Conservation (phyloP, 1,140 invertebrate species). For the Bicyclus anynana region DNA sequence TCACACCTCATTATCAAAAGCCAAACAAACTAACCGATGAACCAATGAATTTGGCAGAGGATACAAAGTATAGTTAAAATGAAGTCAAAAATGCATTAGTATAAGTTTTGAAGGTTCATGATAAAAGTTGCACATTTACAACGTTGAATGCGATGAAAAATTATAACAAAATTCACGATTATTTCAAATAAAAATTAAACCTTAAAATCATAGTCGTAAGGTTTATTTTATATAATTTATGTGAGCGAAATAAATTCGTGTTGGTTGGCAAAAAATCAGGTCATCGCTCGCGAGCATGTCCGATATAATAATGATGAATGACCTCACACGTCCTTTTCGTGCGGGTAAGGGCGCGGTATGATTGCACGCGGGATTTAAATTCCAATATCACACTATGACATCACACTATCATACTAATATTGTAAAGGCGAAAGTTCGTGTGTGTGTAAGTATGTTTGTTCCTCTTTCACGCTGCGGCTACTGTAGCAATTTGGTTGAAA, state of each 20-base stretch:
- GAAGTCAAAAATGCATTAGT: constrained; percentile 17
- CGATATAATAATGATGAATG: constrained; percentile 58
- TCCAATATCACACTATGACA: too few species aligned
- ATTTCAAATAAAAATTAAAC: neutral
- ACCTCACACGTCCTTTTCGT: constrained; percentile 42
- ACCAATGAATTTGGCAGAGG: neutral
- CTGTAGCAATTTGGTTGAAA: too few species aligned
- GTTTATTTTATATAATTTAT: constrained; percentile 14
- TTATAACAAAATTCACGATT: constrained; percentile 18
- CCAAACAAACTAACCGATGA: too few species aligned
- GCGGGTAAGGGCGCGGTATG: constrained; percentile 18
- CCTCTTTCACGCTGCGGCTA: too few species aligned
- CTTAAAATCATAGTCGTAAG: constrained; percentile 7
- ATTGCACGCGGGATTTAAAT: constrained; percentile 24
- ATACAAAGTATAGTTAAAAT: constrained; percentile 2
- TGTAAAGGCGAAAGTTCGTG: too few species aligned
- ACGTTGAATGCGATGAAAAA: constrained; percentile 18
- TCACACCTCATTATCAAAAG: too few species aligned
- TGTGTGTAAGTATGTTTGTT: too few species aligned
- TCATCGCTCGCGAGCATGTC: constrained; percentile 46
- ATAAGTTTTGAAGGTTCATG: constrained; percentile 17
- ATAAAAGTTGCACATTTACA: constrained; percentile 25
- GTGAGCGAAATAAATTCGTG: constrained; percentile 31
- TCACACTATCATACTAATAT: too few species aligned
- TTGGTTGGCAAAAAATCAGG: constrained; percentile 42